Conservation (phyloP, 2,797 vertebrate genomes). For the Sebastiscus albofasciatus region DNA sequence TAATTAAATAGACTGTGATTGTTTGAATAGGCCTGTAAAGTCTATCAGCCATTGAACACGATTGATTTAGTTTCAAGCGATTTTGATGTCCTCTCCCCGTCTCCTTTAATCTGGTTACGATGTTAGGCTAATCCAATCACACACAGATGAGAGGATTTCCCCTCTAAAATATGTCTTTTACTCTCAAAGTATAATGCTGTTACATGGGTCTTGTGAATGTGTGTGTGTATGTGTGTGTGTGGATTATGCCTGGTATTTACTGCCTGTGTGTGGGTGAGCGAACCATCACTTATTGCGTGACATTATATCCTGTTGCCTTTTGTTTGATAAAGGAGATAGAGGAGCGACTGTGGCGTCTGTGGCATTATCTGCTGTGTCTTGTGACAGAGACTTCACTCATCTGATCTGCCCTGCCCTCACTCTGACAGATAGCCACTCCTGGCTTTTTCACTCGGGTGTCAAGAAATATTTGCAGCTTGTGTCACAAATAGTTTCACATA, state of each 20-base stretch:
- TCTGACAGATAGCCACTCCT: slow-evolving; percentile 12
- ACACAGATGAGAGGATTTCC: slow-evolving; percentile 52
- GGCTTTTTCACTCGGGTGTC: slow-evolving; percentile 28
- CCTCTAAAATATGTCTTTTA: slow-evolving; percentile 56
- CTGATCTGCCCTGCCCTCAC: slow-evolving; percentile 28
- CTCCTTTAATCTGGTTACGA: slow-evolving; percentile 60
- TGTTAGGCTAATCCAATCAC: slow-evolving; percentile 72
- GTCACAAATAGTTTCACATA: slow-evolving; percentile 33
- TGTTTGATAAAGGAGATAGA: slow-evolving; percentile 52
- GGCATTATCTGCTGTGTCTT: slow-evolving; percentile 62
- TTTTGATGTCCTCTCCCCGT: slow-evolving; percentile 51
- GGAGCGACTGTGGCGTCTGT: slow-evolving; percentile 41
- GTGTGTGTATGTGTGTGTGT: not conserved
- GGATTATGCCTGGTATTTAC: slow-evolving; percentile 19
- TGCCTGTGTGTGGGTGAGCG: slow-evolving; percentile 6
- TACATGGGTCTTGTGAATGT: slow-evolving; percentile 5
- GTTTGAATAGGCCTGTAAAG: slow-evolving; percentile 38
- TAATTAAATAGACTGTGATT: slow-evolving; percentile 7
- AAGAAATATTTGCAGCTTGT: slow-evolving; percentile 21
- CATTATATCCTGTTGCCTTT: slow-evolving; percentile 54
- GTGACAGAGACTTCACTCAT: slow-evolving; percentile 45
- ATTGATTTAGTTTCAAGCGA: slow-evolving; percentile 59
- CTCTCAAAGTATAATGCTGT: slow-evolving; percentile 43
- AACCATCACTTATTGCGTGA: slow-evolving; percentile 62
- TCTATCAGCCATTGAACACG: slow-evolving; percentile 41